Evolutionary conservation across 2,888 invertebrate genomes (phyloP).

Genomic region (Lochmaea crataegi): DNA sequence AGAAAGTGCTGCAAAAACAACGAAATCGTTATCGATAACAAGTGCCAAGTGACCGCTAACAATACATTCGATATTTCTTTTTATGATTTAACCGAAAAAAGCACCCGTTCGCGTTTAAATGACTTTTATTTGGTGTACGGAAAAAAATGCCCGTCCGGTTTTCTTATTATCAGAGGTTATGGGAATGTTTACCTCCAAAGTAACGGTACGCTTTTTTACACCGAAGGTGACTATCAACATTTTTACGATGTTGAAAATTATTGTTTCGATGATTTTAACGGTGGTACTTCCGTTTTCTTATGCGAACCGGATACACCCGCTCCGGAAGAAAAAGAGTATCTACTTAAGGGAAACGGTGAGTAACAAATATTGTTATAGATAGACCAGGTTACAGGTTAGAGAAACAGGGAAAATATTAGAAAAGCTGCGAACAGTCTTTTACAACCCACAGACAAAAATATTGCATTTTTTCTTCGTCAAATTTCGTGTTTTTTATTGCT

Average conservation of each 20-base stretch:
- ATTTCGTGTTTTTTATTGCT: no score
- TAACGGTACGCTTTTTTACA: conserved; percentile 33
- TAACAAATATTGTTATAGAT: background rate
- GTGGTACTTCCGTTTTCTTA: conserved; percentile 20
- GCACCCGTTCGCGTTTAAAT: background rate
- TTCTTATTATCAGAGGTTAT: conserved; percentile 3
- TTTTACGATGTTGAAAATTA: conserved; percentile 32
- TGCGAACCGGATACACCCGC: conserved; percentile 18
- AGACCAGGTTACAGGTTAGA: no score
- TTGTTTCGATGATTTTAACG: conserved; percentile 34
- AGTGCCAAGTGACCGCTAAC: conserved; percentile 8
- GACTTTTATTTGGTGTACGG: conserved; percentile 29
- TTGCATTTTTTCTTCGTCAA: no score
- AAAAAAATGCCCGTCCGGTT: conserved; percentile 16
- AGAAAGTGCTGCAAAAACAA: conserved; percentile 48
- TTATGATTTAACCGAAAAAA: conserved; percentile 21
- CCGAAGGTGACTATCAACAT: conserved; percentile 7
- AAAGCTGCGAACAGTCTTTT: no score
- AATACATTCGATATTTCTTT: conserved; percentile 24
- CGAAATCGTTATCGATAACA: background rate
- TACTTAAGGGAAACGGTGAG: conserved; percentile 28
- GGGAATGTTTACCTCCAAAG: conserved; percentile 35
- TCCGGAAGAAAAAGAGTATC: background rate
- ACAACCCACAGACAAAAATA: no score
- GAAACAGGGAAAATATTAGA: no score